A percentile compares a stretch with the other conserved stretches of the same genome.
phyloP scores from a whole-genome alignment of 2,888 invertebrate species.

The Volucella inanis region DNA sequence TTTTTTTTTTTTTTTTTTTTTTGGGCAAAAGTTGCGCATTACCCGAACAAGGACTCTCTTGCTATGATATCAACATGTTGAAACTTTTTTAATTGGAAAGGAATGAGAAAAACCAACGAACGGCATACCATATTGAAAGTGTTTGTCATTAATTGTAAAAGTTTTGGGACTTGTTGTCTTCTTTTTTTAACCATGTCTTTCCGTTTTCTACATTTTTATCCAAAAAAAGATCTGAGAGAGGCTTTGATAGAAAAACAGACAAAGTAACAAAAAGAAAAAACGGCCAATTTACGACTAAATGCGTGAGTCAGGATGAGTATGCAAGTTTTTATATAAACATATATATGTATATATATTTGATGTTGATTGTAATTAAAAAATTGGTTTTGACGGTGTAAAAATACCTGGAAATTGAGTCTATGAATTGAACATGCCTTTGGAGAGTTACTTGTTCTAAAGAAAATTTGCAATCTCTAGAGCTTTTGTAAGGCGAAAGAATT shows the following conservation, averaged over 20 bases:
- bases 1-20: not conserved
- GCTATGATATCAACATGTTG: conserved; percentile 56
- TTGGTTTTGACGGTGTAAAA: no score
- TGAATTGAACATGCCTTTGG: no score
- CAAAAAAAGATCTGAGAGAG: not conserved
- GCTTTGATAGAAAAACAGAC: conserved; percentile 36
- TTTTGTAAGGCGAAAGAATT: no score
- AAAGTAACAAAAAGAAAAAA: not conserved
- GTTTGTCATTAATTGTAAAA: conserved; percentile 70
- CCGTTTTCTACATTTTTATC: no score
- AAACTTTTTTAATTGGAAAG: conserved; percentile 66
- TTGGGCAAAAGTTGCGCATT: conserved; percentile 40
- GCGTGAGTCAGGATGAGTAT: conserved; percentile 41
- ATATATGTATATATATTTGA: not conserved
- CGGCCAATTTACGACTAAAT: conserved; percentile 49
- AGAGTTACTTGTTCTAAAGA: no score
- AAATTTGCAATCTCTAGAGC: no score
- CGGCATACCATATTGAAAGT: conserved; percentile 44
- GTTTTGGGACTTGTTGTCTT: conserved; percentile 20
- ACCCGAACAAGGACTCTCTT: not conserved
- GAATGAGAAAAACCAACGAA: conserved; percentile 45
- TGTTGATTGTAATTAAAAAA: conserved; percentile 7
- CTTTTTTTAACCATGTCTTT: not conserved
- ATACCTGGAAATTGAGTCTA: no score
- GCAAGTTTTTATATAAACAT: conserved; percentile 15